These are phyloP conservation scores for Halichoeres trimaculatus DNA, from an alignment of 2,113 vertebrate genomes.

Conservation along the genomic window DNA sequence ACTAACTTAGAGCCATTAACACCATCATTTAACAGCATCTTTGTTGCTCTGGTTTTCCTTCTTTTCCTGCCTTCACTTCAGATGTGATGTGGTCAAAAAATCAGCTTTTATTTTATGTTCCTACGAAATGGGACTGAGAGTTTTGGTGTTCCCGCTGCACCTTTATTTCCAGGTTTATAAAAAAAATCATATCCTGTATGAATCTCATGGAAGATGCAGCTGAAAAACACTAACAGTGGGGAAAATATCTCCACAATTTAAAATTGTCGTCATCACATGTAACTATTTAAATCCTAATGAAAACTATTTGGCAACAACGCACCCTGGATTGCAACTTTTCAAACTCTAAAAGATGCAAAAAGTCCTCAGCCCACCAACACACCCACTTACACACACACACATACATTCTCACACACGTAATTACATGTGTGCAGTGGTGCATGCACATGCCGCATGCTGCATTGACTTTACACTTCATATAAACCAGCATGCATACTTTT, in stretches of 20 bases:
- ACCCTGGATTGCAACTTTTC: slow-evolving; percentile 29
- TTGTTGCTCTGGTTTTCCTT: slow-evolving; percentile 44
- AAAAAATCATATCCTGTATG: background rate
- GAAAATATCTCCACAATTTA: background rate
- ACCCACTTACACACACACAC: background rate
- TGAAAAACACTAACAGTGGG: background rate
- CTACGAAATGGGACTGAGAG: too few species aligned
- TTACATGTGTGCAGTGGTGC: slow-evolving; percentile 44
- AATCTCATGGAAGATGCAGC: background rate
- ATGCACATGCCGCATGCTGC: slow-evolving; percentile 40
- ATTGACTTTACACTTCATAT: slow-evolving; percentile 44
- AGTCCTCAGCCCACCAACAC: background rate
- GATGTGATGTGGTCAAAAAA: background rate
- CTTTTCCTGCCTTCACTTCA: background rate
- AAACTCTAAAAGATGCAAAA: slow-evolving; percentile 5
- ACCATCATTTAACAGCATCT: slow-evolving; percentile 74
- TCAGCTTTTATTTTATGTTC: too few species aligned
- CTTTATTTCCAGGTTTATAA: background rate
- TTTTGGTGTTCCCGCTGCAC: too few species aligned
- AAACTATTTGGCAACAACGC: slow-evolving; percentile 1
- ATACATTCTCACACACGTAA: slow-evolving; percentile 14
- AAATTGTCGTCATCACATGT: background rate
- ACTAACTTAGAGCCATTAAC: slow-evolving; percentile 78
- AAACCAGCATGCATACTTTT: slow-evolving; percentile 32
- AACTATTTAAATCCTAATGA: slow-evolving; percentile 42